Evolutionary conservation across 2,888 invertebrate species (phyloP).

Genomic region (Acrobasis suavella): DNA sequence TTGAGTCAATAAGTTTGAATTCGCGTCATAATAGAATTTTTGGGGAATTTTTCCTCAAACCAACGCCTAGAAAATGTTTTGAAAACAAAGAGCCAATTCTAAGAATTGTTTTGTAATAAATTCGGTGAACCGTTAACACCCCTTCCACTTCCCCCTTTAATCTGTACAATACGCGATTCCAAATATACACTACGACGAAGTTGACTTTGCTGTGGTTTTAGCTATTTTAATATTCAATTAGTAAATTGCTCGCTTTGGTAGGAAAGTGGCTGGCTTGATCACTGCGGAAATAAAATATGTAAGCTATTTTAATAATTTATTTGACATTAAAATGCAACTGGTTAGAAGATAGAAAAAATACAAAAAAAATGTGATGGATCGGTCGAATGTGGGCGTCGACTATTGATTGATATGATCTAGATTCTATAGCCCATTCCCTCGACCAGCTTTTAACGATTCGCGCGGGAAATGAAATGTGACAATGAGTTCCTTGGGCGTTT

Average conservation of each 20-base stretch:
- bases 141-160: background rate
- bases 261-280: background rate
- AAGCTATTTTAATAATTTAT: too few relatives aligned
- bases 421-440: too few relatives aligned
- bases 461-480: too few relatives aligned
- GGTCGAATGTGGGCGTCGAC: too few relatives aligned
- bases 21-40: too few relatives aligned
- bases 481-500: too few relatives aligned
- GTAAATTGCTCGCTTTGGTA: background rate
- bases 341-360: too few relatives aligned
- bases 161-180: background rate
- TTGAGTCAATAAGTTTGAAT: too few relatives aligned
- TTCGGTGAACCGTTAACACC: conserved; percentile 3
- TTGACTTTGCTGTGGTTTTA: conserved; percentile 7
- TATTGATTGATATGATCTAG: too few relatives aligned
- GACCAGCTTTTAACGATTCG: too few relatives aligned
- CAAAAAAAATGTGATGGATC: too few relatives aligned
- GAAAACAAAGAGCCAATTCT: background rate
- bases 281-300: background rate
- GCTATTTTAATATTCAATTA: conserved; percentile 13
- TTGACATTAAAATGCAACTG: background rate
- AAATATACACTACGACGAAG: background rate
- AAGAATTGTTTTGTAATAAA: conserved; percentile 7
- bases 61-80: background rate
- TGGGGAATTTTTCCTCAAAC: background rate